Evolutionary conservation across 1,140 invertebrate species (phyloP).

Genomic region (Heliconius congener): DNA sequence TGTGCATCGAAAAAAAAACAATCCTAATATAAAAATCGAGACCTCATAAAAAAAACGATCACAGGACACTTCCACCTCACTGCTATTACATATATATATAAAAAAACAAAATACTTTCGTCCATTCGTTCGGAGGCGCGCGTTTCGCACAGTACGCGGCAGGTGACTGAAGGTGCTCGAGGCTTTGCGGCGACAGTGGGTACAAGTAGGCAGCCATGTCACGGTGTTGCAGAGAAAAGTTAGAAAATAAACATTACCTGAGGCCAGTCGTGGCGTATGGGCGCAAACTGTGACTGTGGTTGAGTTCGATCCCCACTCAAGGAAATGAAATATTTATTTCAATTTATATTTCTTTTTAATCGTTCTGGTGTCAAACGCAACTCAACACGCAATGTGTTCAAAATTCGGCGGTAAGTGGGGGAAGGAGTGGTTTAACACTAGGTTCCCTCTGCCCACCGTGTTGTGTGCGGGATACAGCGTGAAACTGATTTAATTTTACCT

Average conservation of each 20-base stretch:
- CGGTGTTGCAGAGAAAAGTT: constrained; percentile 56
- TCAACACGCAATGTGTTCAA: too few species aligned
- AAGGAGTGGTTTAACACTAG: too few species aligned
- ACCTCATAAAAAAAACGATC: constrained; percentile 38
- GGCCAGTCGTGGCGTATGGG: too few species aligned
- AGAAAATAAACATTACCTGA: constrained; percentile 40
- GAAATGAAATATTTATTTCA: too few species aligned
- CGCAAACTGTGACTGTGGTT: too few species aligned
- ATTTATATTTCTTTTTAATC: too few species aligned
- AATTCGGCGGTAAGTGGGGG: too few species aligned
- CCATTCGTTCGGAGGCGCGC: constrained; percentile 36
- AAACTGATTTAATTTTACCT: not conserved
- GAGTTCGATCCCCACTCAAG: too few species aligned
- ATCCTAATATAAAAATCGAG: constrained; percentile 31
- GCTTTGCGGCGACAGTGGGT: constrained; percentile 25
- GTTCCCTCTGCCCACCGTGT: too few species aligned
- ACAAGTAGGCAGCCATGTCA: constrained; percentile 64
- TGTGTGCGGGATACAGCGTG: too few species aligned
- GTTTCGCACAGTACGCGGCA: constrained; percentile 46
- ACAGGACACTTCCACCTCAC: constrained; percentile 34
- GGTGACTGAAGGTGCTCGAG: constrained; percentile 48
- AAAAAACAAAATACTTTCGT: constrained; percentile 7
- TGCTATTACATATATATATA: constrained; percentile 3
- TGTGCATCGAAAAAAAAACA: constrained; percentile 10
- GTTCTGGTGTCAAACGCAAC: too few species aligned